Percentiles rank a stretch among this genome's conserved stretches.
These are phyloP conservation scores for Psittacula echo DNA, from an alignment of 2,797 vertebrate genomes.

Conservation along the genomic window DNA sequence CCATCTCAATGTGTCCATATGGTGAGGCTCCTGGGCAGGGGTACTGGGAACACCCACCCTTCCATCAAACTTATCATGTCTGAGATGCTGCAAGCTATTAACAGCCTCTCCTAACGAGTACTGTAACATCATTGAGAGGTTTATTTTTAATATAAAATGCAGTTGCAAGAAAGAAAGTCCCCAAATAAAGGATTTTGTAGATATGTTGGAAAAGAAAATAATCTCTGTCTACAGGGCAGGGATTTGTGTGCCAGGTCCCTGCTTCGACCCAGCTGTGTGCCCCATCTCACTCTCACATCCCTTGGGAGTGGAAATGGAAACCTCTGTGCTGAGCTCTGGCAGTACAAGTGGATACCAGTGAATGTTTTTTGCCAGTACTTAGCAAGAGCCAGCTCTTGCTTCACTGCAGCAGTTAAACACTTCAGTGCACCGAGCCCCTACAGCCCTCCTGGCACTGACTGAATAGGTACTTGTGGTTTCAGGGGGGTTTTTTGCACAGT, in stretches of 20 bases:
- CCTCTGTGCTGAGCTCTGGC: conserved; percentile 28
- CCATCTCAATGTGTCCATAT: not conserved
- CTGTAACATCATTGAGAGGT: fast-evolving
- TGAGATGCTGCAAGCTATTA: not conserved
- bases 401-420: conserved; percentile 6
- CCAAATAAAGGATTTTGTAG: not conserved
- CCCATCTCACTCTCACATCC: not conserved
- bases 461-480: not conserved
- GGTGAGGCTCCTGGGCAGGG: not conserved
- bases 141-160: conserved; percentile 28
- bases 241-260: not conserved
- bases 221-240: not conserved
- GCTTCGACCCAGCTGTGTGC: not conserved
- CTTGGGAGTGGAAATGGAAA: conserved; percentile 38
- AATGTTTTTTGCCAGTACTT: not conserved
- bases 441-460: not conserved
- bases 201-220: conserved; percentile 29
- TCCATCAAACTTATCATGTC: not conserved
- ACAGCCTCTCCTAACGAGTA: not conserved
- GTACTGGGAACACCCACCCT: not conserved
- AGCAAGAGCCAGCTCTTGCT: conserved; percentile 9
- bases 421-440: not conserved
- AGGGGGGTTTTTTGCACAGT: fast-evolving
- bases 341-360: conserved; percentile 4
- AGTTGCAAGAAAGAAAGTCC: not conserved